phyloP scores from a whole-genome alignment of 2,113 vertebrate species.

The Petroica traversi region DNA sequence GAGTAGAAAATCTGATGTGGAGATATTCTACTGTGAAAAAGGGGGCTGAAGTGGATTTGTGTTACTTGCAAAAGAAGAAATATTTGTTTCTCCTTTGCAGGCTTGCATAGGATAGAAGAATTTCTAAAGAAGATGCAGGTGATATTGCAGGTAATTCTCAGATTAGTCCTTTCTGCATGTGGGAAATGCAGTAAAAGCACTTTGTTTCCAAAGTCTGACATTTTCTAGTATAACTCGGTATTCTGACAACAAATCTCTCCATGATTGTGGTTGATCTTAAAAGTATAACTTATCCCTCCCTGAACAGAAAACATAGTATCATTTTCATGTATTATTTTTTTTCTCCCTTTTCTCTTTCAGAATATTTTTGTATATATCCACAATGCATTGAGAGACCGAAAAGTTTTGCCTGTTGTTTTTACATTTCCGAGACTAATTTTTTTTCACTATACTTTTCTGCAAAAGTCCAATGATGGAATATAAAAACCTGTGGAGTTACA shows the following conservation, averaged over 20 bases:
- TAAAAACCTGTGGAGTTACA: background rate
- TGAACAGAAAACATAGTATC: background rate
- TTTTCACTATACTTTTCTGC: background rate
- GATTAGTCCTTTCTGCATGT: background rate
- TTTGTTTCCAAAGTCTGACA: background rate
- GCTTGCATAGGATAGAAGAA: background rate
- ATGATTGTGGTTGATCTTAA: background rate
- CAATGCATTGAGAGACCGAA: accelerated
- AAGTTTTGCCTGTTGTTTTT: background rate
- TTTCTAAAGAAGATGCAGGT: background rate
- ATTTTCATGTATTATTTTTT: background rate
- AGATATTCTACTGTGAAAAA: background rate
- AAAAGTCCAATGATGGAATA: background rate
- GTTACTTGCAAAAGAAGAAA: background rate
- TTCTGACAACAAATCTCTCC: background rate
- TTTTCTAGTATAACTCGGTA: background rate
- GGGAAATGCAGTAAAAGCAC: background rate
- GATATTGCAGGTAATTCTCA: background rate
- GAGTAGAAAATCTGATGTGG: background rate
- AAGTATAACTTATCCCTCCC: accelerated
- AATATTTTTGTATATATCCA: background rate
- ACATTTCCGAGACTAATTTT: background rate
- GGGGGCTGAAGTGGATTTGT: background rate
- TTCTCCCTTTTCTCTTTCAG: background rate
- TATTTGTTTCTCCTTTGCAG: background rate